phyloP scores from a whole-genome alignment of 2,113 vertebrate species.

The Semicossyphus pulcher region DNA sequence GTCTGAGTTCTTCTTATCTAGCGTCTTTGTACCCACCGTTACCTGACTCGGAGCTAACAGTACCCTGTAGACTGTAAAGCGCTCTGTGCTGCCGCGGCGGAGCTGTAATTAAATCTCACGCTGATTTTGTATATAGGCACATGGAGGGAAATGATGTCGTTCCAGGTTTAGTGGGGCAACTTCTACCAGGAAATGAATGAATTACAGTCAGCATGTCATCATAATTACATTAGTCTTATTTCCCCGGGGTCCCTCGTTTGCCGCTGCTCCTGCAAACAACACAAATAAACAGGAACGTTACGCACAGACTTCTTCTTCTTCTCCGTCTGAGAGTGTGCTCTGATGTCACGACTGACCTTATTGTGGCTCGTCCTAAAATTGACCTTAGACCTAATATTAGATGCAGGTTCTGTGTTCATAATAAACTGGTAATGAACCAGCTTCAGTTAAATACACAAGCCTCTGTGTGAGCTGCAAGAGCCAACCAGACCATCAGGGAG shows the following conservation, averaged over 20 bases:
- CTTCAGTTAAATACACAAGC: too few species aligned
- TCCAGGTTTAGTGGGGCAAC: neutral
- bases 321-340: too few species aligned
- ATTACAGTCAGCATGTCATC: constrained; percentile 32
- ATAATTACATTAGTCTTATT: constrained; percentile 58
- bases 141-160: constrained; percentile 33
- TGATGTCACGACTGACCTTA: too few species aligned
- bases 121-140: constrained; percentile 10
- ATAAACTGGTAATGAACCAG: too few species aligned
- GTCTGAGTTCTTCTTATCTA: neutral
- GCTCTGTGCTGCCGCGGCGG: neutral
- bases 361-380: too few species aligned
- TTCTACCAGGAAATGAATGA: constrained; percentile 45
- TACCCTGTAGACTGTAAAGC: neutral
- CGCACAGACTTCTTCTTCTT: neutral
- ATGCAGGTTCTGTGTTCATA: too few species aligned
- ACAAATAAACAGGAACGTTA: neutral
- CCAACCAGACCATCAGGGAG: too few species aligned
- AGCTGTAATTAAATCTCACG: constrained; percentile 27
- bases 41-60: too few species aligned
- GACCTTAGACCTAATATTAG: too few species aligned
- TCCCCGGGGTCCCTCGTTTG: constrained; percentile 38
- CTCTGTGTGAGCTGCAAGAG: too few species aligned
- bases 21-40: neutral
- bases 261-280: constrained; percentile 6